A percentile compares a stretch with the other conserved stretches of the same genome.
Conservation (phyloP, 1,140 invertebrate species). For the Zeugodacus cucurbitae region DNA sequence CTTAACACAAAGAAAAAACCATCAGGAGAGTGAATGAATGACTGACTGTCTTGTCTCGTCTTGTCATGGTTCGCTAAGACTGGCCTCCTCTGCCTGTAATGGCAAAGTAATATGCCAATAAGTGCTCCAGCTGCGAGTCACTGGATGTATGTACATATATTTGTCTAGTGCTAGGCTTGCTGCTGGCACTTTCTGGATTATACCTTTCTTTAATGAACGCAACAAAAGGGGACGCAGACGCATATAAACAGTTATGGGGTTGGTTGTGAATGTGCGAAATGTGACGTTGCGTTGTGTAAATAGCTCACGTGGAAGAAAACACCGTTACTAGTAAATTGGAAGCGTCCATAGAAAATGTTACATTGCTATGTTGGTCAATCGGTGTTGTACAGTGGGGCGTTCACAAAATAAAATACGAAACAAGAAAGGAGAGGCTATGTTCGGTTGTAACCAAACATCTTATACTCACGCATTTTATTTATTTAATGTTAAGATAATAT, state of each 20-base stretch:
- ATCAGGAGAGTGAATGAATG: not conserved
- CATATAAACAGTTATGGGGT: conserved; percentile 1
- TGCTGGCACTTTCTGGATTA: not conserved
- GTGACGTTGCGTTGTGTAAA: not conserved
- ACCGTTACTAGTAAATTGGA: not conserved
- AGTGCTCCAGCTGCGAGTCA: conserved; percentile 13
- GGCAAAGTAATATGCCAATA: not conserved
- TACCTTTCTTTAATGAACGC: not conserved
- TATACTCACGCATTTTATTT: too few species aligned
- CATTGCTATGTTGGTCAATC: not conserved
- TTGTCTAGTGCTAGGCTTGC: not conserved
- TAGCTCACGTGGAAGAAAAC: not conserved
- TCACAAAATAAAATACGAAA: not conserved
- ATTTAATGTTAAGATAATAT: too few species aligned
- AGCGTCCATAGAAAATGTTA: not conserved
- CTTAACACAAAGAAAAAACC: not conserved
- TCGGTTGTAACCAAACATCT: too few species aligned
- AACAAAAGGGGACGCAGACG: not conserved
- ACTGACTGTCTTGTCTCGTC: not conserved
- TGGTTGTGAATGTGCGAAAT: not conserved
- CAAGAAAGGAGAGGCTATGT: too few species aligned
- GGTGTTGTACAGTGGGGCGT: not conserved
- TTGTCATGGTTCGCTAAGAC: not conserved
- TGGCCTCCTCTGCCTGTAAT: not conserved
- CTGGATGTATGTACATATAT: too few species aligned